Evolutionary conservation across 2,888 invertebrate genomes (phyloP).

Genomic region (Torymus auratus): DNA sequence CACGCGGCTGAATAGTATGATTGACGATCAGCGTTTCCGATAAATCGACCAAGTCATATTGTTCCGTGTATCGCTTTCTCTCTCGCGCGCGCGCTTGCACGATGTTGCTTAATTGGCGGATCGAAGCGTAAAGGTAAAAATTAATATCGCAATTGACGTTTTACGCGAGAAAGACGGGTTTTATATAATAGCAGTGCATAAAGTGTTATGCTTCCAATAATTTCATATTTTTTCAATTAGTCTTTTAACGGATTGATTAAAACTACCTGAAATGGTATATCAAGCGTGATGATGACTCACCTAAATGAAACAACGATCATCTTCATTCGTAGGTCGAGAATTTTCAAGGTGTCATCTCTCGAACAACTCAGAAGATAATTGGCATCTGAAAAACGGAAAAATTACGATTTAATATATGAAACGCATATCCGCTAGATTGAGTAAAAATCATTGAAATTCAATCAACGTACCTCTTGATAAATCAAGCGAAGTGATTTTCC

Average conservation of each 20-base stretch:
- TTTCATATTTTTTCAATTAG: no score
- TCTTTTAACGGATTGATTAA: no score
- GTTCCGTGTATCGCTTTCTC: neutral
- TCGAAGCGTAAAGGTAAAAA: constrained; percentile 21
- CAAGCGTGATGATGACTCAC: constrained; percentile 78
- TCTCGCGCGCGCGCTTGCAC: neutral
- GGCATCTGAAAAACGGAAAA: constrained; percentile 84
- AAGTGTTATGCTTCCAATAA: no score
- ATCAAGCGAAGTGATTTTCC: constrained; percentile 96
- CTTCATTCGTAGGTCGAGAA: constrained; percentile 96
- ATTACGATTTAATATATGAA: neutral
- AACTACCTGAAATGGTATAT: no score
- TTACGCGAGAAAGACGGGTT: neutral
- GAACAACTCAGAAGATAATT: constrained; percentile 94
- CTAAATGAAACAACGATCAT: constrained; percentile 92
- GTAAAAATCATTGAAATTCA: neutral
- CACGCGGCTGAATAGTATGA: constrained; percentile 21
- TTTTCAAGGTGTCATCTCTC: constrained; percentile 95
- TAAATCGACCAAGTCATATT: constrained; percentile 47
- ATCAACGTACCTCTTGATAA: constrained; percentile 87
- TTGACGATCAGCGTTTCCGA: constrained; percentile 35
- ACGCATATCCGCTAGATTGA: neutral
- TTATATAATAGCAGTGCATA: no score
- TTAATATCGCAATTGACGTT: neutral
- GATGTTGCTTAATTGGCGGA: constrained; percentile 23